phyloP scores from a whole-genome alignment of 2,888 invertebrate species.

The Nemotelus nigrinus region DNA sequence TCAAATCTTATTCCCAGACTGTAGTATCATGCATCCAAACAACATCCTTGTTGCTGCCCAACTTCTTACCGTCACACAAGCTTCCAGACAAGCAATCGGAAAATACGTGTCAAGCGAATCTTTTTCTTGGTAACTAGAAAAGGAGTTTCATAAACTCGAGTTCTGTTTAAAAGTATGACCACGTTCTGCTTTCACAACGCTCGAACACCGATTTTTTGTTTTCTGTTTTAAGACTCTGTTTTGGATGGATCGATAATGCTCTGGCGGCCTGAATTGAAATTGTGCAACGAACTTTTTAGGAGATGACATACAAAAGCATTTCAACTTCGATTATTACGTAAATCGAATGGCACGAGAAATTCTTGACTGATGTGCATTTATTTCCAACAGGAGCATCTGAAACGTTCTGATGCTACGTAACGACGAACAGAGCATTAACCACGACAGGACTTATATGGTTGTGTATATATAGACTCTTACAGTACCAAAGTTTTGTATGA shows the following conservation, averaged over 20 bases:
- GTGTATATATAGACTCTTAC: not conserved
- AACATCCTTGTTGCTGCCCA: not conserved
- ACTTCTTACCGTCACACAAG: not conserved
- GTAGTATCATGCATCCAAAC: too few species aligned
- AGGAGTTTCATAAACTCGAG: constrained; percentile 12
- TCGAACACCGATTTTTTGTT: constrained; percentile 18
- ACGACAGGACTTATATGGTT: not conserved
- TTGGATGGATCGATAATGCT: constrained; percentile 24
- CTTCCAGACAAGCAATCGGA: constrained; percentile 7
- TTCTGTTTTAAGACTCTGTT: constrained; percentile 11
- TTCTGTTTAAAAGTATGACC: constrained; percentile 33
- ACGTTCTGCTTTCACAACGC: constrained; percentile 18
- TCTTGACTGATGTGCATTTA: not conserved
- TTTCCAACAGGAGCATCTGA: not conserved
- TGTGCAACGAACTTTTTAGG: constrained; percentile 42
- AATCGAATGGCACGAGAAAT: constrained; percentile 26
- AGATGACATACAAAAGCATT: constrained; percentile 36
- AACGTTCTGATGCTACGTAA: not conserved
- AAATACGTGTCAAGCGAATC: constrained; percentile 42
- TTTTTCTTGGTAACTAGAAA: constrained; percentile 17
- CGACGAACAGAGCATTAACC: not conserved
- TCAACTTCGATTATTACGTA: constrained; percentile 43
- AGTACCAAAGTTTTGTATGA: not conserved
- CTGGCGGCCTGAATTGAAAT: constrained; percentile 41
- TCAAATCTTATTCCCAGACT: too few species aligned